Percentiles rank a stretch among this genome's conserved stretches.
phyloP scores from a whole-genome alignment of 2,888 invertebrate species.

The Polyommatus icarus region DNA sequence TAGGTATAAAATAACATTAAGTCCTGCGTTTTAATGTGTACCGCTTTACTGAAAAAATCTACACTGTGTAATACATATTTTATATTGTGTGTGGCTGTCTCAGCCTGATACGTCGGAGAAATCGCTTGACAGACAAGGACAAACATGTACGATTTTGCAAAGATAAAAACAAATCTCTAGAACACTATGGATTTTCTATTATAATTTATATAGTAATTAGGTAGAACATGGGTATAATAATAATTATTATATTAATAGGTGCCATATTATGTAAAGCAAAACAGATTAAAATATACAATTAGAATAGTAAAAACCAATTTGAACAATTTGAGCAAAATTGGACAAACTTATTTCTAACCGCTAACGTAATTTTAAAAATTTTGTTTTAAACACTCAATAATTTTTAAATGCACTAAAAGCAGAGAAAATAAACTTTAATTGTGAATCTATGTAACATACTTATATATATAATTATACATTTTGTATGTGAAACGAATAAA shows the following conservation, averaged over 20 bases:
- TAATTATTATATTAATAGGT: too few relatives aligned
- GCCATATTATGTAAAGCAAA: neutral
- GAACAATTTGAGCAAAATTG: slow-evolving; percentile 6
- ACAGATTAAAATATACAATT: neutral
- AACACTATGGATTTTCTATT: too few relatives aligned
- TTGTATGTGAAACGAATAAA: slow-evolving; percentile 7
- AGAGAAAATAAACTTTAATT: neutral
- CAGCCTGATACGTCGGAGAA: neutral
- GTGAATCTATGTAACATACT: neutral
- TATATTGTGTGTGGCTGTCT: too few relatives aligned
- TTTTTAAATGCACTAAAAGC: neutral
- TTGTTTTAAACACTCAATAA: neutral
- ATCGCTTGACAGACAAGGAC: too few relatives aligned
- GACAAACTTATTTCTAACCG: neutral
- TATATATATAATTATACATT: neutral
- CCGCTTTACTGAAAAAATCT: too few relatives aligned
- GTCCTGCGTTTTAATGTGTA: too few relatives aligned
- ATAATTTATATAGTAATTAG: too few relatives aligned
- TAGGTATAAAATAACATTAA: too few relatives aligned
- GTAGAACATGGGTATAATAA: too few relatives aligned
- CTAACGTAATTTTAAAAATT: neutral
- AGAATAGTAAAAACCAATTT: neutral
- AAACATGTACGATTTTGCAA: too few relatives aligned
- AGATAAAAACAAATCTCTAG: too few relatives aligned
- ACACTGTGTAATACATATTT: too few relatives aligned